Conservation (phyloP, 2,113 vertebrate genomes). For the Chinchilla lanigera region DNA sequence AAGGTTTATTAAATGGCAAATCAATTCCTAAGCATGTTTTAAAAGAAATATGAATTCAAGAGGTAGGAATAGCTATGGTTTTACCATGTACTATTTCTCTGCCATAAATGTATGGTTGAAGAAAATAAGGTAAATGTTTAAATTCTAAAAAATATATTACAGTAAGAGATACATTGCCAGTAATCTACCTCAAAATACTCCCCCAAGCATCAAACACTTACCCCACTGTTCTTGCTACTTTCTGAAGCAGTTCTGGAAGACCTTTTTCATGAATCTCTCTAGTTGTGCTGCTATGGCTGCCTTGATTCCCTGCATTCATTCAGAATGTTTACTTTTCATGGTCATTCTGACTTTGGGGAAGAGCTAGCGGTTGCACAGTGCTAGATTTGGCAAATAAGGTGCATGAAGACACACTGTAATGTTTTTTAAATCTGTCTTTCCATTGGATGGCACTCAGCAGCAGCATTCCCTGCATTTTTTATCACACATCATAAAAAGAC, state of each 20-base stretch:
- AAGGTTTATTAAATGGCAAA: slow-evolving; percentile 43
- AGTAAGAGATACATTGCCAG: neutral
- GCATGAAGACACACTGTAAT: neutral
- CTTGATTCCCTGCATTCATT: neutral
- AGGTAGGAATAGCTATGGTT: slow-evolving; percentile 19
- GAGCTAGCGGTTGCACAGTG: neutral
- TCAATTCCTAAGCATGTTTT: neutral
- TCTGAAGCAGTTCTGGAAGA: neutral
- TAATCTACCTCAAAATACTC: neutral
- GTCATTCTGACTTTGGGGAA: neutral
- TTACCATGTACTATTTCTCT: slow-evolving; percentile 31
- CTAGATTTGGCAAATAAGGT: neutral
- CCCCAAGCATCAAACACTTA: neutral
- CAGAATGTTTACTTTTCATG: neutral
- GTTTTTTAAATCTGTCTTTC: neutral
- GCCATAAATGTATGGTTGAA: neutral
- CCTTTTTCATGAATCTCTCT: neutral
- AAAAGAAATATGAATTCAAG: slow-evolving; percentile 52
- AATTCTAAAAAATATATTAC: neutral
- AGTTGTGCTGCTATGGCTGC: neutral
- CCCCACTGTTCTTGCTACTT: neutral
- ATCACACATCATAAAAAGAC: neutral
- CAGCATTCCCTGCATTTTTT: neutral
- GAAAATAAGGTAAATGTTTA: neutral
- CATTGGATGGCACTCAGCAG: neutral